Evolutionary conservation across 2,888 invertebrate species (phyloP).

Genomic region (Cyaniris semiargus): DNA sequence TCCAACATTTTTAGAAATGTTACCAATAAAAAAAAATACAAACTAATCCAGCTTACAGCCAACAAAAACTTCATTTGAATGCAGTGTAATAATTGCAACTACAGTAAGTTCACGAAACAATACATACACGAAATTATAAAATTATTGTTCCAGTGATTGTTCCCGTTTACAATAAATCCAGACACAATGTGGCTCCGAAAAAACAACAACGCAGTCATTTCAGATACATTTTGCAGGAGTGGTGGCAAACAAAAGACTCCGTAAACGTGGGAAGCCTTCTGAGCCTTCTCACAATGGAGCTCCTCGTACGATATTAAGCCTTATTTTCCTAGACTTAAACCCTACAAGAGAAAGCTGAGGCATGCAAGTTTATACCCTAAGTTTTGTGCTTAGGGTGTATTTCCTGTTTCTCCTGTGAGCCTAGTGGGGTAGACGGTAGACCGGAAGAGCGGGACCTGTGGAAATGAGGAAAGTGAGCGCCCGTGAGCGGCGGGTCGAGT

Average conservation of each 20-base stretch:
- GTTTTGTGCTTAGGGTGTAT: neutral
- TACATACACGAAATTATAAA: conserved; percentile 21
- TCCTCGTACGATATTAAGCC: conserved; percentile 14
- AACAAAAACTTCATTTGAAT: neutral
- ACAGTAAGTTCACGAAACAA: neutral
- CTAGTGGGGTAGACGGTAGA: conserved; percentile 5
- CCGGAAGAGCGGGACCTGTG: conserved; percentile 19
- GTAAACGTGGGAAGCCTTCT: conserved; percentile 10
- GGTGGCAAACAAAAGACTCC: conserved; percentile 24
- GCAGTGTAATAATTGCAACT: neutral
- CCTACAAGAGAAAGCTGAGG: neutral
- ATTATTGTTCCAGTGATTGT: neutral
- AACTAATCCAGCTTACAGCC: neutral
- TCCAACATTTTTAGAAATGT: too few relatives aligned
- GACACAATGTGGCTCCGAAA: conserved; percentile 18
- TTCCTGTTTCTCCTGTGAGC: neutral
- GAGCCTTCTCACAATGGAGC: conserved; percentile 9
- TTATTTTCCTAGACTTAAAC: neutral
- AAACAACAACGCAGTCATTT: conserved; percentile 17
- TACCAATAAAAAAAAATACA: neutral
- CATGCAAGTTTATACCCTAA: neutral
- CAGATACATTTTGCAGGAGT: conserved; percentile 25
- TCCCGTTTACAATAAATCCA: neutral
- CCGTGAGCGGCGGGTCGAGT: neutral
- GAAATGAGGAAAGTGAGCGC: neutral